A percentile compares a stretch with the other conserved stretches of the same genome.
Evolutionary conservation across 2,888 invertebrate genomes (phyloP).

Genomic region (Ernsta delagoae): DNA sequence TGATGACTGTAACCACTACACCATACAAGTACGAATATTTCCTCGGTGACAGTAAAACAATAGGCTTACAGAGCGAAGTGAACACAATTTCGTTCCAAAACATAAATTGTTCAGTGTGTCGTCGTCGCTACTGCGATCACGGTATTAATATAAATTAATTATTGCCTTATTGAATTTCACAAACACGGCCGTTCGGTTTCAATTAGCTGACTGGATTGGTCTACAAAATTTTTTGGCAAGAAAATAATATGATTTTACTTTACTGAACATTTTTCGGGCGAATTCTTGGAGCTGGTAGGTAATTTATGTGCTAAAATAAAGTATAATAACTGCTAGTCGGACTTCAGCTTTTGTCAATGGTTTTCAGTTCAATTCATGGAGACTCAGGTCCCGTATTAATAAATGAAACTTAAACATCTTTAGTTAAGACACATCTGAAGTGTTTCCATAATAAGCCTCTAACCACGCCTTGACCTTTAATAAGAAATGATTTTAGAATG

Average conservation of each 20-base stretch:
- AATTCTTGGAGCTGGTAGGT: not conserved
- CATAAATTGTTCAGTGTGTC: constrained; percentile 37
- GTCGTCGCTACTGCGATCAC: constrained; percentile 36
- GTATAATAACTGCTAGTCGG: too few relatives aligned
- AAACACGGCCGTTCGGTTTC: constrained; percentile 6
- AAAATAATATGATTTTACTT: not conserved
- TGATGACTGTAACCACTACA: too few relatives aligned
- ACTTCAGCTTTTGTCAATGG: too few relatives aligned
- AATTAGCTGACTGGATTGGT: constrained; percentile 1
- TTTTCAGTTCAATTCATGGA: too few relatives aligned
- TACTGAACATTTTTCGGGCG: not conserved
- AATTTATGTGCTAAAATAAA: too few relatives aligned
- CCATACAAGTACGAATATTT: not conserved
- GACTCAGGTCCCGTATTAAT: too few relatives aligned
- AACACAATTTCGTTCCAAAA: constrained; percentile 32
- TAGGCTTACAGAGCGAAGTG: constrained; percentile 7
- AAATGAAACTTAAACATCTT: too few relatives aligned
- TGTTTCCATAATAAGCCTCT: too few relatives aligned
- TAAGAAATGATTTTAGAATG: too few relatives aligned
- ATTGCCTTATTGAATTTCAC: constrained; percentile 38
- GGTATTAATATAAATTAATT: constrained; percentile 44
- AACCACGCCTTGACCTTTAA: too few relatives aligned
- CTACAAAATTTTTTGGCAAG: constrained; percentile 2
- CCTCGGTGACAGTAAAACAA: not conserved
- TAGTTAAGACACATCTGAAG: too few relatives aligned